A percentile compares a stretch with the other conserved stretches of the same genome.
Conservation (phyloP, 2,888 invertebrate species). For the Acanthacorydalis orientalis region DNA sequence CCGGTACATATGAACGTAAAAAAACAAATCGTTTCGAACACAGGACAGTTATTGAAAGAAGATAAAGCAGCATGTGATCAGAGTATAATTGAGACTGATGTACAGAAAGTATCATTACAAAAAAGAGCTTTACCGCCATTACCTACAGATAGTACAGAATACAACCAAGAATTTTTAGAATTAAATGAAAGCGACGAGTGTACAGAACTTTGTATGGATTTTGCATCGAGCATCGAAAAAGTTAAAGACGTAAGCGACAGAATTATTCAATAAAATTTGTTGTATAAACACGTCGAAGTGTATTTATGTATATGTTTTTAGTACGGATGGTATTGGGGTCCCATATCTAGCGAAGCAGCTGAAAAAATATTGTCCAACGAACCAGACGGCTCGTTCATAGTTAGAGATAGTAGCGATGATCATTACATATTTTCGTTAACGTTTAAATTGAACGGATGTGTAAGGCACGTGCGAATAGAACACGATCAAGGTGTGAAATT, state of each 20-base stretch:
- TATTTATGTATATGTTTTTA: slow-evolving; percentile 24
- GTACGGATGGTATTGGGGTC: slow-evolving; percentile 96
- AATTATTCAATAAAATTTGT: neutral
- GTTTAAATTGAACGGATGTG: slow-evolving; percentile 77
- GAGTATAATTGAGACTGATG: slow-evolving; percentile 18
- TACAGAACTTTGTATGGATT: slow-evolving; percentile 47
- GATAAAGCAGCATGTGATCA: slow-evolving; percentile 13
- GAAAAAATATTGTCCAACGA: slow-evolving; percentile 83
- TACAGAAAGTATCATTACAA: slow-evolving; percentile 36
- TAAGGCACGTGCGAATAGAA: slow-evolving; percentile 84
- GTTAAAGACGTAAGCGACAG: slow-evolving; percentile 71
- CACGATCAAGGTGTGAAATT: slow-evolving; percentile 67
- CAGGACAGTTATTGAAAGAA: slow-evolving; percentile 7
- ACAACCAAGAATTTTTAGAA: slow-evolving; percentile 11
- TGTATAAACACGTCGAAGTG: neutral
- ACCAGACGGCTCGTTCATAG: slow-evolving; percentile 87
- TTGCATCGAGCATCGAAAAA: slow-evolving; percentile 81
- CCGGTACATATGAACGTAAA: slow-evolving; percentile 27
- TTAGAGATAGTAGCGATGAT: slow-evolving; percentile 85
- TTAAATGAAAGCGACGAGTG: slow-evolving; percentile 14
- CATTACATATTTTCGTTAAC: slow-evolving; percentile 90
- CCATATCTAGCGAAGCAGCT: slow-evolving; percentile 77
- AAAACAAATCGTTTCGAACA: slow-evolving; percentile 11
- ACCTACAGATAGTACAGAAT: slow-evolving; percentile 22
- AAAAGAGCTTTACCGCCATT: slow-evolving; percentile 51